Evolutionary conservation across 2,113 vertebrate species (phyloP).

Genomic region (Pseudopipra pipra): DNA sequence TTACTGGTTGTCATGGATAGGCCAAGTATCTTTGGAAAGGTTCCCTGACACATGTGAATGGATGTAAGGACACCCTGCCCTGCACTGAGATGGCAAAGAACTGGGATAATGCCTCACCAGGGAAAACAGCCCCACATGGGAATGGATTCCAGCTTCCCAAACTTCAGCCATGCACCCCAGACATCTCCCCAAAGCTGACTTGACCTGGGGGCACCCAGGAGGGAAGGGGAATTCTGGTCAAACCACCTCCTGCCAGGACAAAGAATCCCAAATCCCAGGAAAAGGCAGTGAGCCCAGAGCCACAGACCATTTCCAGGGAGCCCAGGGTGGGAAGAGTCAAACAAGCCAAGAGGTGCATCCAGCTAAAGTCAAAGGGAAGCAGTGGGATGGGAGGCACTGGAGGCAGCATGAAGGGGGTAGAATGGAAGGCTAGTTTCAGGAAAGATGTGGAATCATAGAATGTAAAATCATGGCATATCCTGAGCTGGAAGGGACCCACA

Average conservation of each 20-base stretch:
- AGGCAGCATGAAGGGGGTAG: not conserved
- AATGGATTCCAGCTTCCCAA: not conserved
- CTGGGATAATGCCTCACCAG: not conserved
- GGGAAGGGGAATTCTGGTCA: not conserved
- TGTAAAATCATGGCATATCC: not conserved
- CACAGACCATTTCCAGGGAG: not conserved
- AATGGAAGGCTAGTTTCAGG: not conserved
- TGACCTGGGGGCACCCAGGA: not conserved
- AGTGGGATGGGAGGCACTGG: not conserved
- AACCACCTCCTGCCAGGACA: not conserved
- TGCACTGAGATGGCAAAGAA: not conserved
- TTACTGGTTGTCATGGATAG: not conserved
- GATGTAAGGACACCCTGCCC: not conserved
- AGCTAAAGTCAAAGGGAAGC: not conserved
- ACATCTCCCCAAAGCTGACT: not conserved
- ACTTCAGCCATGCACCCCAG: not conserved
- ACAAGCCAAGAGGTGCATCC: not conserved
- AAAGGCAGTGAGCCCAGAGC: not conserved
- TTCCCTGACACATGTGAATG: not conserved
- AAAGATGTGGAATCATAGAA: not conserved
- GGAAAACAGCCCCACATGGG: not conserved
- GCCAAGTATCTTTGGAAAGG: not conserved
- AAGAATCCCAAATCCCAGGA: rapidly evolving
- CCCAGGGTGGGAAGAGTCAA: not conserved
- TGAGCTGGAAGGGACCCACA: not conserved